Percentiles rank a stretch among this genome's conserved stretches.
phyloP scores from a whole-genome alignment of 2,888 invertebrate species.

The Sinotaia quadrata region DNA sequence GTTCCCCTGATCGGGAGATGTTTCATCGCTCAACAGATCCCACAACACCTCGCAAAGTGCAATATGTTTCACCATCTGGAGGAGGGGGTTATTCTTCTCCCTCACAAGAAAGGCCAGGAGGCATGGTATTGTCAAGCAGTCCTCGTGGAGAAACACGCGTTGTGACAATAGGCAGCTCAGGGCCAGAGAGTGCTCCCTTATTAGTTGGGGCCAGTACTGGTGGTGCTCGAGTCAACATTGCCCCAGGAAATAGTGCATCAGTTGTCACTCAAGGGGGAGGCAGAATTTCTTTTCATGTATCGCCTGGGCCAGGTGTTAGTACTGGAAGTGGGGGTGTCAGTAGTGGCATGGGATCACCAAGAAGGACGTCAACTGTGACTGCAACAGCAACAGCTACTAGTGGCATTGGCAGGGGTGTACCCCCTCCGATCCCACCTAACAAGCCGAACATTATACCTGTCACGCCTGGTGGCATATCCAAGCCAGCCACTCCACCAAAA shows the following conservation, averaged over 20 bases:
- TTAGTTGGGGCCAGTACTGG: conserved; percentile 28
- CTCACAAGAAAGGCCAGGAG: conserved; percentile 35
- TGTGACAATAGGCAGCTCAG: conserved; percentile 49
- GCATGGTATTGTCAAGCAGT: conserved; percentile 29
- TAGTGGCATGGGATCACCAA: conserved; percentile 20
- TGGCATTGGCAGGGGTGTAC: conserved; percentile 65
- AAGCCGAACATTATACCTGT: conserved; percentile 60
- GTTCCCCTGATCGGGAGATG: conserved; percentile 40
- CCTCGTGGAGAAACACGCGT: conserved; percentile 40
- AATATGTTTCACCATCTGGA: no score
- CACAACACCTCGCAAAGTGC: conserved; percentile 20
- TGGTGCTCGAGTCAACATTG: conserved; percentile 30
- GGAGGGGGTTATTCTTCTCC: conserved; percentile 14
- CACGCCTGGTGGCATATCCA: conserved; percentile 32
- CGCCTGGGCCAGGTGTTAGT: conserved; percentile 38
- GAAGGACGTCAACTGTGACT: conserved; percentile 18
- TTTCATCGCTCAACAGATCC: conserved; percentile 29
- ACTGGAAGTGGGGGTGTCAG: conserved; percentile 5
- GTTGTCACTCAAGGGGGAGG: conserved; percentile 55
- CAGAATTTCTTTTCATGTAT: conserved; percentile 60
- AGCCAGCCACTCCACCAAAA: conserved; percentile 58
- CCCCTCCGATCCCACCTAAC: conserved; percentile 70
- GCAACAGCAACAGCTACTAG: conserved; percentile 38
- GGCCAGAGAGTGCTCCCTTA: conserved; percentile 15
- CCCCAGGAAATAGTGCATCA: conserved; percentile 43